These are phyloP conservation scores for Sebastes wilsoni DNA, from an alignment of 2,797 vertebrate genomes.

Conservation along the genomic window DNA sequence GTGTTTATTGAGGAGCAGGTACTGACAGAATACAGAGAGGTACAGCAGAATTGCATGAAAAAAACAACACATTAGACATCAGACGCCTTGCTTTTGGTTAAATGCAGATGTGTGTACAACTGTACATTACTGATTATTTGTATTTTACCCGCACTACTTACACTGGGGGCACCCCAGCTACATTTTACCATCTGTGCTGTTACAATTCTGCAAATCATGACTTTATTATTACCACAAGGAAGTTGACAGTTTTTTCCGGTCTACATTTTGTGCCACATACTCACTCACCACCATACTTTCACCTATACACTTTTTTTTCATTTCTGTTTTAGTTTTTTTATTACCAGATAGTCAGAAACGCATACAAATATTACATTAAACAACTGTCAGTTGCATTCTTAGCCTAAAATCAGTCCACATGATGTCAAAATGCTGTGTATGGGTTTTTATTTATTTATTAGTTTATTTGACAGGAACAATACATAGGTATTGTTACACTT, in stretches of 20 bases:
- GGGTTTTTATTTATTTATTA: no score
- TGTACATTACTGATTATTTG: conserved; percentile 4
- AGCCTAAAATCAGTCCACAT: neutral
- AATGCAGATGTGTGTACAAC: neutral
- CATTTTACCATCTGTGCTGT: conserved; percentile 1
- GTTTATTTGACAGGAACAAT: no score
- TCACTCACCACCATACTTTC: neutral
- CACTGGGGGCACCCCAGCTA: neutral
- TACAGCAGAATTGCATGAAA: neutral
- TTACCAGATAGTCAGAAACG: neutral
- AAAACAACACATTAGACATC: conserved; percentile 16
- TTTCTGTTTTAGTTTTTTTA: neutral
- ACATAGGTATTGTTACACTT: no score
- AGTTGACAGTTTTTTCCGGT: neutral
- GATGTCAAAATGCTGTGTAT: neutral
- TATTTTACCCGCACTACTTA: neutral
- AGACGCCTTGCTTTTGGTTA: neutral
- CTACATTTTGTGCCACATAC: neutral
- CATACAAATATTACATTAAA: neutral
- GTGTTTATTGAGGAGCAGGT: conserved; percentile 1
- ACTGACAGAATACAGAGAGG: neutral
- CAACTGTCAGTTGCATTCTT: neutral
- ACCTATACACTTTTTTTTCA: neutral
- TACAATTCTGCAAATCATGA: neutral
- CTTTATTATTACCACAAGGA: neutral